A percentile compares a stretch with the other conserved stretches of the same genome.
Evolutionary conservation across 2,113 vertebrate species (phyloP).

Genomic region (Ceyx melanurus): DNA sequence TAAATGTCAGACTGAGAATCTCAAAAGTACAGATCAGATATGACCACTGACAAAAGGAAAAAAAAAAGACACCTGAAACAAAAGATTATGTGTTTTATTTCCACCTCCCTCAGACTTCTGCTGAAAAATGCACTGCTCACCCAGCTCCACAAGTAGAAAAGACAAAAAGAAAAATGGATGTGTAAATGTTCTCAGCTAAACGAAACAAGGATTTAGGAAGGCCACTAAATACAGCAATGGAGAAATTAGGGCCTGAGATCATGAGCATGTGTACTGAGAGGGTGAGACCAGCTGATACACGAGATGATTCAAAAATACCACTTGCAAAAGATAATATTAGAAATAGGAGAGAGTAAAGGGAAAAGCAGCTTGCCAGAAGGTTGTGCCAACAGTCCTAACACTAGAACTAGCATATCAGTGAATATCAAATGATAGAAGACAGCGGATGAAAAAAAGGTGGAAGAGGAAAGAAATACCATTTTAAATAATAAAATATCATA

Average conservation of each 20-base stretch:
- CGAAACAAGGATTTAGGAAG: neutral
- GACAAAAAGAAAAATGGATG: neutral
- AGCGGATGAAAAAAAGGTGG: neutral
- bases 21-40: neutral
- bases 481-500: neutral
- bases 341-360: neutral
- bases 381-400: neutral
- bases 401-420: neutral
- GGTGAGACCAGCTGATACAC: neutral
- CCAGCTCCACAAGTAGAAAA: neutral
- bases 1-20: neutral
- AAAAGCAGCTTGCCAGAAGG: neutral
- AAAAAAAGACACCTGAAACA: neutral
- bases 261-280: neutral
- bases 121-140: neutral
- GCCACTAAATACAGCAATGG: neutral
- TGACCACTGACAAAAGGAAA: neutral
- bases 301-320: conserved; percentile 18
- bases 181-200: neutral
- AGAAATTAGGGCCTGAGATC: conserved; percentile 14
- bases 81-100: neutral
- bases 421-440: neutral
- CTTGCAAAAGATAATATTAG: conserved; percentile 15
- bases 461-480: neutral
- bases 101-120: neutral